A percentile compares a stretch with the other conserved stretches of the same genome.
Conservation (phyloP, 2,888 invertebrate species). For the Lacanobia oleracea region DNA sequence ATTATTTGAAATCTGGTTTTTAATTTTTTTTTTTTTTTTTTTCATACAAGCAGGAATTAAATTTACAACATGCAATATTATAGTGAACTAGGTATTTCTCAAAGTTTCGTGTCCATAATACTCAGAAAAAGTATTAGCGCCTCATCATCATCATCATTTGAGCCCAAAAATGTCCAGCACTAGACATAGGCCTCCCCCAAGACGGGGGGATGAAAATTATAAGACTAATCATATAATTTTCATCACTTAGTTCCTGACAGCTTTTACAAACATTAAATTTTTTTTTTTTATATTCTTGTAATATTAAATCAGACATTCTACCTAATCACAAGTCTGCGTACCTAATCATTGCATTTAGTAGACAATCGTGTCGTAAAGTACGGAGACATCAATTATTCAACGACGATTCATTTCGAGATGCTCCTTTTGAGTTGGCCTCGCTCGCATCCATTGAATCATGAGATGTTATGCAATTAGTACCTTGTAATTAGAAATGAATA, state of each 20-base stretch:
- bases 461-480: constrained; percentile 41
- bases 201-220: no score
- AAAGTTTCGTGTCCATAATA: neutral
- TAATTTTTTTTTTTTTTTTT: no score
- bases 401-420: constrained; percentile 69
- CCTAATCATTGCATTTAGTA: constrained; percentile 55
- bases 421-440: constrained; percentile 62
- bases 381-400: constrained; percentile 74
- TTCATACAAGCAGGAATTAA: no score
- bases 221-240: no score
- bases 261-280: neutral
- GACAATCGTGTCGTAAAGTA: constrained; percentile 60
- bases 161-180: no score
- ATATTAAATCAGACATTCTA: constrained; percentile 10
- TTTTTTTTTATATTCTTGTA: neutral
- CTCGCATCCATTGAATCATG: constrained; percentile 62
- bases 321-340: constrained; percentile 45
- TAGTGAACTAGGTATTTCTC: neutral
- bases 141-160: no score
- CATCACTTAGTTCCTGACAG: no score
- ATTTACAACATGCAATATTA: neutral
- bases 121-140: no score
- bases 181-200: no score
- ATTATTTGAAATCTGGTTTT: no score
- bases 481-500: constrained; percentile 46